Evolutionary conservation across 2,888 invertebrate species (phyloP).

Genomic region (Synanthedon myopaeformis): DNA sequence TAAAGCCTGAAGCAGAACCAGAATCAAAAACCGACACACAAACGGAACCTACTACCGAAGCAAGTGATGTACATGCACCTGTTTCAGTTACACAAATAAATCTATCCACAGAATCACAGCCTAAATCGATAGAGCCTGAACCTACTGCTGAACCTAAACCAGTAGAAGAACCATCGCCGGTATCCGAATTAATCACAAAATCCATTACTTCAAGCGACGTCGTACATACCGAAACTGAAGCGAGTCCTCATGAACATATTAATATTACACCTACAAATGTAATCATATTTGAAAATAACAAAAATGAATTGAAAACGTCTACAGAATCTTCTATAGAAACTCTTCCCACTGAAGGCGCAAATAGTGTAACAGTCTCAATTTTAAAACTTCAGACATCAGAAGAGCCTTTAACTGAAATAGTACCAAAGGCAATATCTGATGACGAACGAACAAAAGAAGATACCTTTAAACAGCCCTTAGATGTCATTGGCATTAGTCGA

Average conservation of each 20-base stretch:
- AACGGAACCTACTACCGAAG: slow-evolving; percentile 13
- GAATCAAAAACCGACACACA: slow-evolving; percentile 31
- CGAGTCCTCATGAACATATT: too few species aligned
- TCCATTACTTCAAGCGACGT: neutral
- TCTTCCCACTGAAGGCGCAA: neutral
- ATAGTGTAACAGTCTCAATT: neutral
- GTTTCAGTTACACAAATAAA: slow-evolving; percentile 2
- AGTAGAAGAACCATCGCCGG: neutral
- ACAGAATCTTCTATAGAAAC: neutral
- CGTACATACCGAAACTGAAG: neutral
- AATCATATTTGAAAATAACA: slow-evolving; percentile 6
- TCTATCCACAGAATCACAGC: slow-evolving; percentile 7
- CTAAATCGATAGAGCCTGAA: slow-evolving; percentile 5
- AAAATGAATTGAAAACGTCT: too few species aligned
- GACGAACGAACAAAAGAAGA: slow-evolving; percentile 7
- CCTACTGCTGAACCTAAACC: slow-evolving; percentile 3
- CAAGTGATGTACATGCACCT: slow-evolving; percentile 14
- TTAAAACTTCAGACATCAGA: slow-evolving; percentile 4
- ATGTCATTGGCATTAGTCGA: neutral
- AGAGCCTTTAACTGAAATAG: slow-evolving; percentile 4
- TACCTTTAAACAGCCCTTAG: neutral
- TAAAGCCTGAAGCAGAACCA: slow-evolving; percentile 16
- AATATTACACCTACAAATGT: slow-evolving; percentile 6
- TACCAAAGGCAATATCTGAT: slow-evolving; percentile 14
- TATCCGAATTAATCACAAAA: neutral